phyloP scores from a whole-genome alignment of 2,888 invertebrate genomes.

The Sminthurides aquaticus region DNA sequence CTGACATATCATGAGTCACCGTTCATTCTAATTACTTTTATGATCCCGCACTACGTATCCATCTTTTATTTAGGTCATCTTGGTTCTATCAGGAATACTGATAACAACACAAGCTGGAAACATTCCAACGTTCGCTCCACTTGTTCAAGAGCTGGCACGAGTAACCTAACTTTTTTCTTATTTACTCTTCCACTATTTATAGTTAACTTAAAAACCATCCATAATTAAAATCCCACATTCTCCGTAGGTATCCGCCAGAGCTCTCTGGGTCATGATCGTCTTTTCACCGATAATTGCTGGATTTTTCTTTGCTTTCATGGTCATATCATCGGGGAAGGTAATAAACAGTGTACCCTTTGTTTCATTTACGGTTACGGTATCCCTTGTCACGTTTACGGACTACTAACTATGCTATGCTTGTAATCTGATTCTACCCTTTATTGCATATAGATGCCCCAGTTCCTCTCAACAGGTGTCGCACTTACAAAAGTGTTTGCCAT shows the following conservation, averaged over 20 bases:
- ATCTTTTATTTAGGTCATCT: not conserved
- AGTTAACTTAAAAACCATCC: too few species aligned
- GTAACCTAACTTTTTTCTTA: not conserved
- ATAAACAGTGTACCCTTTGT: too few species aligned
- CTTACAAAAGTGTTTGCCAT: not conserved
- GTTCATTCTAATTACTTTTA: not conserved
- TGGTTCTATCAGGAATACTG: not conserved
- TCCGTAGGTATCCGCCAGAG: not conserved
- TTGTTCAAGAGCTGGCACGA: not conserved
- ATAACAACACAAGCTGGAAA: not conserved
- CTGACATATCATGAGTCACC: not conserved
- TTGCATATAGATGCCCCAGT: not conserved
- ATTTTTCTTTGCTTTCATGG: not conserved
- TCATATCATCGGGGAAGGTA: not conserved
- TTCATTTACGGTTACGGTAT: too few species aligned
- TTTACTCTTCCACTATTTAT: too few species aligned
- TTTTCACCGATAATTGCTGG: not conserved
- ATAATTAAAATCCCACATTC: not conserved
- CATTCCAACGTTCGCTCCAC: not conserved
- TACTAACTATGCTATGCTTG: too few species aligned
- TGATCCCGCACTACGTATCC: not conserved
- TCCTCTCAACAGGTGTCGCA: not conserved
- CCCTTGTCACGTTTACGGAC: too few species aligned
- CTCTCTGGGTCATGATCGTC: not conserved
- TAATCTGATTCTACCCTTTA: too few species aligned